Conservation (phyloP, 2,888 invertebrate species). For the Alloscopus bannaensis region DNA sequence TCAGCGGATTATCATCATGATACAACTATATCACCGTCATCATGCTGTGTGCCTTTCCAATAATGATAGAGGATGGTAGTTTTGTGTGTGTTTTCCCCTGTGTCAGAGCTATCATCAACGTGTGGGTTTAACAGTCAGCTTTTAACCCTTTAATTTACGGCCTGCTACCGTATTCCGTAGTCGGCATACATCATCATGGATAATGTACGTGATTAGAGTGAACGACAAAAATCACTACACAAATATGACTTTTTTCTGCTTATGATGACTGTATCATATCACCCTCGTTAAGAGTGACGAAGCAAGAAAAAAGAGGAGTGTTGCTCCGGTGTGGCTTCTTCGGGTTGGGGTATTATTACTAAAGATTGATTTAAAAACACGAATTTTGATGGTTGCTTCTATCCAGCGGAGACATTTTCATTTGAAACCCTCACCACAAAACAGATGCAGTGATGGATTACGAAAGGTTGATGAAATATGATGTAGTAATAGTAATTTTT, state of each 20-base stretch:
- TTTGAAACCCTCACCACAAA: too few relatives aligned
- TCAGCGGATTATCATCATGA: background rate
- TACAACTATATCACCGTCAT: background rate
- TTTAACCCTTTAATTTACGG: slow-evolving; percentile 60
- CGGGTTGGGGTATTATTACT: too few relatives aligned
- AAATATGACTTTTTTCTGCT: background rate
- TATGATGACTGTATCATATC: slow-evolving; percentile 37
- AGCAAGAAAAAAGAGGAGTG: too few relatives aligned
- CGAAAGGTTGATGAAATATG: too few relatives aligned
- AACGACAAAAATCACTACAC: background rate
- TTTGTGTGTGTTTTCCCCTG: slow-evolving; percentile 12
- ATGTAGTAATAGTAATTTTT: too few relatives aligned
- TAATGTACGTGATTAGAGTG: background rate
- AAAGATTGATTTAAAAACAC: too few relatives aligned
- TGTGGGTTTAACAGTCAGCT: slow-evolving; percentile 13
- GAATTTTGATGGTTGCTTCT: too few relatives aligned
- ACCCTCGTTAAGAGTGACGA: background rate
- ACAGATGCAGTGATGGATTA: too few relatives aligned
- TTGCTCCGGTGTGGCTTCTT: too few relatives aligned
- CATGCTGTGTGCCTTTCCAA: background rate
- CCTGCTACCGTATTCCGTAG: slow-evolving; percentile 40
- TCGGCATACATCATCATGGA: background rate
- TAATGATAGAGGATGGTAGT: background rate
- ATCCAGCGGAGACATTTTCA: too few relatives aligned
- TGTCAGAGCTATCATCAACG: slow-evolving; percentile 15